Evolutionary conservation across 2,797 vertebrate genomes (phyloP).

Genomic region (Premnoplex brunnescens): DNA sequence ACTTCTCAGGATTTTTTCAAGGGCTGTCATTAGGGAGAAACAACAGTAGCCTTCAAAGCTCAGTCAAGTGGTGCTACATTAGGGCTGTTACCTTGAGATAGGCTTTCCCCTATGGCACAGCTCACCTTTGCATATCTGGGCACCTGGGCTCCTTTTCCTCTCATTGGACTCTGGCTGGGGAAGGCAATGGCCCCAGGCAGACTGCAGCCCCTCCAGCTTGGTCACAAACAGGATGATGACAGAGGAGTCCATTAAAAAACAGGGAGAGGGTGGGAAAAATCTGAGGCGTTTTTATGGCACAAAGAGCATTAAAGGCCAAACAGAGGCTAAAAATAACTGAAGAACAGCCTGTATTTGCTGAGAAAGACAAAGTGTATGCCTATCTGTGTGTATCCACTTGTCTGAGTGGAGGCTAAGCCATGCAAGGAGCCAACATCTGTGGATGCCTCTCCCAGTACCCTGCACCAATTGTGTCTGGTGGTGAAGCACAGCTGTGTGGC

Average conservation of each 20-base stretch:
- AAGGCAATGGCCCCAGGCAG: neutral
- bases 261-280: neutral
- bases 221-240: neutral
- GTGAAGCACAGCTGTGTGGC: fast-evolving
- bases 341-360: neutral
- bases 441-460: neutral
- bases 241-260: neutral
- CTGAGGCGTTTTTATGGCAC: neutral
- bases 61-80: fast-evolving
- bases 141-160: neutral
- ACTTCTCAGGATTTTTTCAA: neutral
- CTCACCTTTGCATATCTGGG: neutral
- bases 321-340: neutral
- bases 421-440: neutral
- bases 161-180: neutral
- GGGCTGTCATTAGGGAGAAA: neutral
- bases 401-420: fast-evolving
- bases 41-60: neutral
- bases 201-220: fast-evolving
- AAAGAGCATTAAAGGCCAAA: neutral
- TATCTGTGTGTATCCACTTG: neutral
- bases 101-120: neutral
- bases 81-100: neutral
- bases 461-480: neutral
- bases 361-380: neutral